Conservation (phyloP, 2,113 vertebrate species). For the Hylia prasina region DNA sequence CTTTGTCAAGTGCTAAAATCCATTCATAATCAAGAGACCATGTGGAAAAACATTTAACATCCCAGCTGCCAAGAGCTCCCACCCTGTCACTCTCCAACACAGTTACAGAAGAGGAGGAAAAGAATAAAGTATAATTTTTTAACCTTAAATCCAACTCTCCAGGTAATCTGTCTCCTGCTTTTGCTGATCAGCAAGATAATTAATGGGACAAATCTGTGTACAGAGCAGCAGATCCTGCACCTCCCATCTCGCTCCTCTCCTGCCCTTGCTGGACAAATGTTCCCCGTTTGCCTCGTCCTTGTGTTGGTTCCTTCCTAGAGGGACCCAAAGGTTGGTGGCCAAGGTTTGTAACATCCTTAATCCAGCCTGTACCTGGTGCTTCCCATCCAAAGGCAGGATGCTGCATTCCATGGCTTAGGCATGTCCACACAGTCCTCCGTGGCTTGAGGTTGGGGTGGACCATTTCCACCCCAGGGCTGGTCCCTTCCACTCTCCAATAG, state of each 20-base stretch:
- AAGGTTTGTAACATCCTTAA: background rate
- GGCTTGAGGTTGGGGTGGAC: background rate
- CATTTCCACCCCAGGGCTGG: background rate
- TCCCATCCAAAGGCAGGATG: background rate
- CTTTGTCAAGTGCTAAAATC: constrained; percentile 61
- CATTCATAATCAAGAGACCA: constrained; percentile 63
- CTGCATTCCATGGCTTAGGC: background rate
- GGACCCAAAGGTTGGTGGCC: background rate
- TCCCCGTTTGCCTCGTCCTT: rapidly evolving
- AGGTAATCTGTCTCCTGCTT: background rate
- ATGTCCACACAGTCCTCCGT: background rate
- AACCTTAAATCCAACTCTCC: background rate
- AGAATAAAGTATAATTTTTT: background rate
- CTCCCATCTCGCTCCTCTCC: background rate
- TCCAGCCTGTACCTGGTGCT: background rate
- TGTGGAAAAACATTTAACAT: constrained; percentile 47
- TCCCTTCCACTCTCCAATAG: background rate
- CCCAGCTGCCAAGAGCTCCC: constrained; percentile 6
- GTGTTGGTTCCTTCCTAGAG: background rate
- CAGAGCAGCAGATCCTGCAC: background rate
- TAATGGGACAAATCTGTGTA: background rate
- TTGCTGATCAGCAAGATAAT: background rate
- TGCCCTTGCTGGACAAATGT: background rate
- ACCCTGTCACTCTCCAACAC: background rate
- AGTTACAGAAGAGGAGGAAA: background rate